Evolutionary conservation across 2,797 vertebrate species (phyloP).

Genomic region (Rhynchotus rufescens): DNA sequence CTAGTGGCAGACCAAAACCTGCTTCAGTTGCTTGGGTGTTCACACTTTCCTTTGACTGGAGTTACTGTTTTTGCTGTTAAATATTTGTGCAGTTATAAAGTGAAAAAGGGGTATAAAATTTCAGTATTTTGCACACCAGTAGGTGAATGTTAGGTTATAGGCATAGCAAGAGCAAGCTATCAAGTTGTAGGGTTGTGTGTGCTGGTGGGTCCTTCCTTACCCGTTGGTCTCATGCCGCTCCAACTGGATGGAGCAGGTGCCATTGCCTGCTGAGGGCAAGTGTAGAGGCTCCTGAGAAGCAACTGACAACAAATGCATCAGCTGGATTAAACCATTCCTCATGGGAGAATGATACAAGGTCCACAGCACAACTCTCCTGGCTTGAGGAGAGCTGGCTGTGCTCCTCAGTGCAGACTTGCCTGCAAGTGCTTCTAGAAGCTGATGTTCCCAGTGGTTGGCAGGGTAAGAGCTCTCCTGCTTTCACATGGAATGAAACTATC

Average conservation of each 20-base stretch:
- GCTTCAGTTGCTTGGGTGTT: background rate
- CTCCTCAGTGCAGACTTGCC: background rate
- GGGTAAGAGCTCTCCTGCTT: background rate
- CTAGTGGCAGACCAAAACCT: background rate
- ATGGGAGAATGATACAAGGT: background rate
- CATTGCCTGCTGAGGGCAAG: background rate
- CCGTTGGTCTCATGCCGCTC: rapidly evolving
- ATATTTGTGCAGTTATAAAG: background rate
- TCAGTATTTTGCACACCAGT: background rate
- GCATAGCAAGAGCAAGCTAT: background rate
- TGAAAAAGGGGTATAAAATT: background rate
- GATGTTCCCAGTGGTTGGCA: background rate
- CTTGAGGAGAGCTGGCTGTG: background rate
- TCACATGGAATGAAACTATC: background rate
- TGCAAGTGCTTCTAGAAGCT: background rate
- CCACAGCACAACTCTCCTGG: background rate
- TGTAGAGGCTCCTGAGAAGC: background rate
- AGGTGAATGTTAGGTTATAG: background rate
- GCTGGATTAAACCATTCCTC: background rate
- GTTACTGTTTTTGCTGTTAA: background rate
- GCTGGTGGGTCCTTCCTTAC: rapidly evolving
- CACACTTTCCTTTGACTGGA: background rate
- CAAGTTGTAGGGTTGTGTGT: background rate
- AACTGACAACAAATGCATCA: background rate
- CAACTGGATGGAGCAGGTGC: background rate